These are phyloP conservation scores for Phyllotis vaccarum DNA, from an alignment of 2,797 vertebrate species.

Conservation along the genomic window DNA sequence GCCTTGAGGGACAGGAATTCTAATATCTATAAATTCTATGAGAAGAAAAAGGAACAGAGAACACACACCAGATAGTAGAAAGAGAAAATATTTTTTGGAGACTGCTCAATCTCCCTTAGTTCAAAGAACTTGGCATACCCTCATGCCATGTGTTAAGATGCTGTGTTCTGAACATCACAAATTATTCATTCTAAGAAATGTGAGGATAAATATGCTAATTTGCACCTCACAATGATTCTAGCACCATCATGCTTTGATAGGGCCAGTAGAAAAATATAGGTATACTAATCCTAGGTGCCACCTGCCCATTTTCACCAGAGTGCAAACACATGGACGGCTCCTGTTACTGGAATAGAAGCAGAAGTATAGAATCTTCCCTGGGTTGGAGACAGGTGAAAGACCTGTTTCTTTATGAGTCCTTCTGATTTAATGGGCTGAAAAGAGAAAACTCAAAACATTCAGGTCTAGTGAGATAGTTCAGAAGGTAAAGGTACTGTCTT, in stretches of 20 bases:
- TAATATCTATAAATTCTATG: background rate
- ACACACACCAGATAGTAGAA: background rate
- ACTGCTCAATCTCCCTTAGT: background rate
- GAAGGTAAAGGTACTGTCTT: background rate
- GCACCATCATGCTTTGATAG: background rate
- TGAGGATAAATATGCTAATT: background rate
- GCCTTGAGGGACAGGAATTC: background rate
- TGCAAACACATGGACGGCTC: background rate
- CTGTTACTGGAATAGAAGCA: background rate
- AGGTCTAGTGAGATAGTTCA: background rate
- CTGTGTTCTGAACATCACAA: background rate
- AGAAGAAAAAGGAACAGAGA: background rate
- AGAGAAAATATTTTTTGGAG: background rate
- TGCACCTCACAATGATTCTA: background rate
- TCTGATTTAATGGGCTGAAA: background rate
- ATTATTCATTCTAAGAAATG: slow-evolving; percentile 27
- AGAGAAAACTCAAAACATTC: background rate
- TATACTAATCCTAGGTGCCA: background rate
- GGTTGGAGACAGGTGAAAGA: background rate
- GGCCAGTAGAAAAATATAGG: background rate
- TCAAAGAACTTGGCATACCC: background rate
- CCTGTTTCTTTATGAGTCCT: background rate
- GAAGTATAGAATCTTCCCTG: background rate
- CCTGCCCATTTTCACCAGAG: background rate
- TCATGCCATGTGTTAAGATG: background rate